Percentiles rank a stretch among this genome's conserved stretches.
Conservation (phyloP, 1,140 invertebrate genomes). For the Ptiloglossa arizonensis region DNA sequence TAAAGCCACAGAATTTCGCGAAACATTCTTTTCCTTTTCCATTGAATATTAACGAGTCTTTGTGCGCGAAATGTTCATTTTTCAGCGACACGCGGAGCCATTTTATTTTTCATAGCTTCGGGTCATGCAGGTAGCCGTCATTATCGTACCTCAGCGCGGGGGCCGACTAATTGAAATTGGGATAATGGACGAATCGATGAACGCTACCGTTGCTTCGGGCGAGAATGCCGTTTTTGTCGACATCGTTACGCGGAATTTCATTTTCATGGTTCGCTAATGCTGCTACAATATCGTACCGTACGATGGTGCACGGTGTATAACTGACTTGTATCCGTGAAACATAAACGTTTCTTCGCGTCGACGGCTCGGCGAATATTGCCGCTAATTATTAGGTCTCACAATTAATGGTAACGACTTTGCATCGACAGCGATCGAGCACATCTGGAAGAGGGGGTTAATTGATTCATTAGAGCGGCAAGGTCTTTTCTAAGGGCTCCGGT, state of each 20-base stretch:
- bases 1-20: constrained; percentile 17
- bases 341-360: background rate
- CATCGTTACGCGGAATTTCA: constrained; percentile 48
- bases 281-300: constrained; percentile 19
- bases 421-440: constrained; percentile 61
- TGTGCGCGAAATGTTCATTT: constrained; percentile 19
- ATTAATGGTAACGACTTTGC: constrained; percentile 53
- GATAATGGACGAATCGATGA: constrained; percentile 63
- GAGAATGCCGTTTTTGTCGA: constrained; percentile 47
- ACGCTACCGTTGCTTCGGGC: constrained; percentile 35
- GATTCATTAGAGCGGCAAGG: constrained; percentile 60
- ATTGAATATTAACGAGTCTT: constrained; percentile 12
- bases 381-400: constrained; percentile 57
- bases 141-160: constrained; percentile 26
- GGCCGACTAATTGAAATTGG: constrained; percentile 62
- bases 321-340: background rate
- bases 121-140: constrained; percentile 35
- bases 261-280: constrained; percentile 58
- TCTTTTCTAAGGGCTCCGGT: constrained; percentile 47
- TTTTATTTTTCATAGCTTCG: constrained; percentile 41
- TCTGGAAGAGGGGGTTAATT: constrained; percentile 57
- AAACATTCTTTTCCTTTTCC: constrained; percentile 12
- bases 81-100: constrained; percentile 30
- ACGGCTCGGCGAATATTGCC: constrained; percentile 45
- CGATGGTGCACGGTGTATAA: background rate